Evolutionary conservation across 2,113 vertebrate species (phyloP), one percentile per base, ranked within the genome.

Genomic region (Oncorhynchus keta): DNA sequence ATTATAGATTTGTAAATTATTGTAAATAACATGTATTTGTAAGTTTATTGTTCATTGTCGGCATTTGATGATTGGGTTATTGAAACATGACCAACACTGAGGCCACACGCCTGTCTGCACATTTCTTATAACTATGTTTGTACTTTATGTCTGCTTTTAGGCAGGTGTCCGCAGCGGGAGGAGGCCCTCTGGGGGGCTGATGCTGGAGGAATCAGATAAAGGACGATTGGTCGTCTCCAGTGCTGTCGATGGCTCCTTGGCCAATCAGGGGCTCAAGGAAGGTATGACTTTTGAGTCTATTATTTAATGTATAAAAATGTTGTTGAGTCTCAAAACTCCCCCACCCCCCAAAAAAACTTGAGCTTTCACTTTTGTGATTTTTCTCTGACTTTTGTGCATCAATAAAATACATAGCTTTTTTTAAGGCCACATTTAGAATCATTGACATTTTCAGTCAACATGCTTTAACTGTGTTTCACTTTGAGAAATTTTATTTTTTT

Each of bases 111-210:
- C 18, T 62, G 59, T 62, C 18, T 22, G 11, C 2, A 12, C 6
- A 13, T 62, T 35, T 2, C n/a, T 35, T 72, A 2, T 57, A 59
- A 55, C 51, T 55, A 18, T 18, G 14, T 55, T 55, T 28, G 28
- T 26, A 26, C 26, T 48, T 9, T 65, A 14, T 84, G 70, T 75
- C 55, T 77, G 28, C 12, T 76, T 81, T 22, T 80, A 93, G 92
- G 49, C 65, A n/a, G 5, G 72, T 20, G 87, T 87, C 67, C 87
- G 78, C 11, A 88, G 91, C 3, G 88, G 84, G 64, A 71, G 84
- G 83, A 92, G 91, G 72, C 84, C 92, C 24, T 93, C 93, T 49
- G 91, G 92, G 0, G 87, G 82, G 11, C 39, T 93, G 77, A 87
- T 87, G 2, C 78, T 92, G 76, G 93, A 92, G 64, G 87, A 83